phyloP scores from a whole-genome alignment of 2,888 invertebrate species.

The Oscheius sp. region DNA sequence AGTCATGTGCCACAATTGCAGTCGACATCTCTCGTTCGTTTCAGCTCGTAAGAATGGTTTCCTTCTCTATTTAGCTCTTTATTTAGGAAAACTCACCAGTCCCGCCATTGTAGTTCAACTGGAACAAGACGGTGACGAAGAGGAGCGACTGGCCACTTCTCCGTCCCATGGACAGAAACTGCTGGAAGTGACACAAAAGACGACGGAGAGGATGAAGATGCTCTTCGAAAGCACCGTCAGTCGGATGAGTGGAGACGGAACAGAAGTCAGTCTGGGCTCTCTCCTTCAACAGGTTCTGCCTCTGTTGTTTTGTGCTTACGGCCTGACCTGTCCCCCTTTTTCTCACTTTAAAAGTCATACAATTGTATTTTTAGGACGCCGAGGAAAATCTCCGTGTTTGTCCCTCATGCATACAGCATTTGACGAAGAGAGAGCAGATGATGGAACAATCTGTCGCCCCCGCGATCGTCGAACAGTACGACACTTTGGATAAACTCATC shows the following conservation, averaged over 20 bases:
- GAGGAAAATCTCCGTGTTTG: constrained; percentile 77
- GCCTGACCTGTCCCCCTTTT: background rate
- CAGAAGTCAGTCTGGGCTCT: constrained; percentile 77
- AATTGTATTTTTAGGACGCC: constrained; percentile 77
- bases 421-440: constrained; percentile 84
- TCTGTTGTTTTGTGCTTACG: background rate
- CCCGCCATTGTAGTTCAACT: constrained; percentile 75
- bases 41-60: constrained; percentile 64
- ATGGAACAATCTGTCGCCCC: constrained; percentile 86
- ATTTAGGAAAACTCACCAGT: constrained; percentile 78
- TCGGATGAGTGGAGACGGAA: constrained; percentile 46
- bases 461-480: constrained; percentile 85
- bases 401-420: constrained; percentile 77
- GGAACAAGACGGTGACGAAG: constrained; percentile 35
- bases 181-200: constrained; percentile 45
- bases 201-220: constrained; percentile 52
- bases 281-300: constrained; percentile 73
- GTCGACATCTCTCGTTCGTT: constrained; percentile 68
- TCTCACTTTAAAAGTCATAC: constrained; percentile 1
- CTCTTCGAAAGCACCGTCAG: constrained; percentile 49
- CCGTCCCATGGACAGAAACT: constrained; percentile 35
- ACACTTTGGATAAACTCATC: constrained; percentile 83
- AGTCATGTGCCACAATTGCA: constrained; percentile 69
- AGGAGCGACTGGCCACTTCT: constrained; percentile 36
- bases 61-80: constrained; percentile 36